Percentiles rank a stretch among this genome's conserved stretches.
Conservation (phyloP, 2,888 invertebrate genomes). For the Brachyopa scutellaris region DNA sequence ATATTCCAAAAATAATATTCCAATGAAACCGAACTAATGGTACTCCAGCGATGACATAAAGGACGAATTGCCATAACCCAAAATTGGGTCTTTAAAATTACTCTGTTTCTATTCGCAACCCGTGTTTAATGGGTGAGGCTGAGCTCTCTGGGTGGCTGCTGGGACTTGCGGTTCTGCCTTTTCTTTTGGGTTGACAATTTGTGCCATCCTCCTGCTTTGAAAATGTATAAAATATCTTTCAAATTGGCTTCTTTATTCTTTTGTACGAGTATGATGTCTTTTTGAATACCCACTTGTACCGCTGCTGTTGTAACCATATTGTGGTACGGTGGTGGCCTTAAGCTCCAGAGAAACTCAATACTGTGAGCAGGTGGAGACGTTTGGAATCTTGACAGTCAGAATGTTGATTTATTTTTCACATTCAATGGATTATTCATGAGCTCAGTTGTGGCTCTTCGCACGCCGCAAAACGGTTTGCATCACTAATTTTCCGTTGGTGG, state of each 20-base stretch:
- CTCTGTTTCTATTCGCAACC: constrained; percentile 23
- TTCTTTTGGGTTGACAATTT: constrained; percentile 11
- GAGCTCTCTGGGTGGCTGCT: constrained; percentile 2
- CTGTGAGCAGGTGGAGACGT: neutral
- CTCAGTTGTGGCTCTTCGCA: constrained; percentile 15
- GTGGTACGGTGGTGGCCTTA: neutral
- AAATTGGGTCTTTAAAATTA: constrained; percentile 57
- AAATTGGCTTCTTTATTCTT: constrained; percentile 45
- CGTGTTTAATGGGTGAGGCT: constrained; percentile 6
- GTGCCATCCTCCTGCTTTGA: neutral
- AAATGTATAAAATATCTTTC: constrained; percentile 10
- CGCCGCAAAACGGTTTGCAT: constrained; percentile 51
- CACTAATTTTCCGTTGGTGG: constrained; percentile 51
- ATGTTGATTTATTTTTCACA: constrained; percentile 38
- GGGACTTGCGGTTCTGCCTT: neutral
- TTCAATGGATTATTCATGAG: constrained; percentile 53
- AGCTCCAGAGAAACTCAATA: constrained; percentile 22
- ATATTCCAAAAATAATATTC: constrained; percentile 62
- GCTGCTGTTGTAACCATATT: neutral
- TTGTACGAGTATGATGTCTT: constrained; percentile 31
- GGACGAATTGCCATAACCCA: constrained; percentile 56
- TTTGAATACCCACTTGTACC: constrained; percentile 39
- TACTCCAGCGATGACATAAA: constrained; percentile 59
- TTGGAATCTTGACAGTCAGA: constrained; percentile 3
- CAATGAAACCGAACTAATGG: constrained; percentile 57